phyloP scores from a whole-genome alignment of 2,113 vertebrate genomes.

The Psammodynastes pulverulentus region DNA sequence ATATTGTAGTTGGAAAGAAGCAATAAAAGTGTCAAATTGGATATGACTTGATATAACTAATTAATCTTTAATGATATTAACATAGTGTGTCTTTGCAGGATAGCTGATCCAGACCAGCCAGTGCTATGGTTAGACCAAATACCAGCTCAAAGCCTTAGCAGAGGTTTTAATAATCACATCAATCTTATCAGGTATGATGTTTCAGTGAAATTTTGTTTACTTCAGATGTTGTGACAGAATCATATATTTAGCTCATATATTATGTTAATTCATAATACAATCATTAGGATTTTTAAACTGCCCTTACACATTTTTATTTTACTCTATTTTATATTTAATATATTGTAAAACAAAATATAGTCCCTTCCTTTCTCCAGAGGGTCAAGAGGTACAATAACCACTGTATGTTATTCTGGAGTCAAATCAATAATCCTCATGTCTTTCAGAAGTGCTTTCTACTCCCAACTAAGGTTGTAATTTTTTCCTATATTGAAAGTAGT shows the following conservation, averaged over 20 bases:
- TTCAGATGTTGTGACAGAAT: background rate
- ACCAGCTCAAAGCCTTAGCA: conserved; percentile 90
- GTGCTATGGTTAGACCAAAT: conserved; percentile 98
- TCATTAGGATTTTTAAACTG: background rate
- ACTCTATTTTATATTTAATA: conserved; percentile 12
- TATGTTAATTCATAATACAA: background rate
- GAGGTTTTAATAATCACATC: conserved; percentile 98
- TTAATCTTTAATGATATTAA: background rate
- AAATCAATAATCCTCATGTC: conserved; percentile 10
- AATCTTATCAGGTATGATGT: conserved; percentile 88
- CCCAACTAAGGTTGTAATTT: background rate
- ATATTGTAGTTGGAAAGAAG: background rate
- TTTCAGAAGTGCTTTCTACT: background rate
- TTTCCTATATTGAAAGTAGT: background rate
- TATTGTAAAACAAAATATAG: conserved; percentile 7
- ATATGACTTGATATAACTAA: background rate
- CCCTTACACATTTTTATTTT: conserved; percentile 9
- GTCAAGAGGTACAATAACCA: background rate
- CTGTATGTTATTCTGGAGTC: background rate
- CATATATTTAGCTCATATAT: background rate
- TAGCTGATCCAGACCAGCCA: conserved; percentile 95
- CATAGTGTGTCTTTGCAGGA: conserved; percentile 70
- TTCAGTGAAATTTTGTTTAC: background rate
- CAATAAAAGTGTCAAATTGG: background rate
- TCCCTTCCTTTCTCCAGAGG: background rate